A percentile compares a stretch with the other conserved stretches of the same genome.
Conservation (phyloP, 1,140 invertebrate genomes). For the Zaprionus nigranus region DNA sequence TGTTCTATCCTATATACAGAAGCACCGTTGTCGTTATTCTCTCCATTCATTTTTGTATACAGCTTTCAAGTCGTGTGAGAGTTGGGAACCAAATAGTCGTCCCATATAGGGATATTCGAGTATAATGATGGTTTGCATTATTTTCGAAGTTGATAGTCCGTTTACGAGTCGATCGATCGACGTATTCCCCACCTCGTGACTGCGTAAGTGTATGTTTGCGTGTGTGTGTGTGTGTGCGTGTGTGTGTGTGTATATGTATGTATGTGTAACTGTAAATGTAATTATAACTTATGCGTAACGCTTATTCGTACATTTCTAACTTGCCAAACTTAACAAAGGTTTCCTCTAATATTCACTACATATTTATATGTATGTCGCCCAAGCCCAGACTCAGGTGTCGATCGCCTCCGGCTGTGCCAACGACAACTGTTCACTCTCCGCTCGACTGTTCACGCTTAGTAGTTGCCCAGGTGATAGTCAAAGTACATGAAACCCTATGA, state of each 20-base stretch:
- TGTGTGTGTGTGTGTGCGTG: neutral
- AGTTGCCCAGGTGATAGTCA: conserved; percentile 61
- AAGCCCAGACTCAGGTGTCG: neutral
- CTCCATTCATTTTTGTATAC: conserved; percentile 9
- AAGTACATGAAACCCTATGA: conserved; percentile 84
- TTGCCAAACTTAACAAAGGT: conserved; percentile 49
- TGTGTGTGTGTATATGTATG: conserved; percentile 5
- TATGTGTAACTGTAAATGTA: conserved; percentile 1
- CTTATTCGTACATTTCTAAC: conserved; percentile 10
- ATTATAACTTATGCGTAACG: conserved; percentile 6
- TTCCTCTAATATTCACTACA: conserved; percentile 25
- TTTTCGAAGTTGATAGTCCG: neutral
- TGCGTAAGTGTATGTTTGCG: neutral
- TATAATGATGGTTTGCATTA: neutral
- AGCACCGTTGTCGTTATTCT: conserved; percentile 38
- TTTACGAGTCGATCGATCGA: neutral
- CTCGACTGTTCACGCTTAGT: neutral
- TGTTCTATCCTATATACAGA: conserved; percentile 12
- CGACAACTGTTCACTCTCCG: neutral
- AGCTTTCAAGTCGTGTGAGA: conserved; percentile 26
- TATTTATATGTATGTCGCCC: neutral
- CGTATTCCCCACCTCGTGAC: neutral
- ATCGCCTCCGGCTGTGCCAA: neutral
- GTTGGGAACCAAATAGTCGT: neutral
- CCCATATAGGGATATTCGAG: neutral